Conservation (phyloP, 30 jellyfish, hydroid and myxozoan genomes). For the Chrysaora quinquecirrha region DNA sequence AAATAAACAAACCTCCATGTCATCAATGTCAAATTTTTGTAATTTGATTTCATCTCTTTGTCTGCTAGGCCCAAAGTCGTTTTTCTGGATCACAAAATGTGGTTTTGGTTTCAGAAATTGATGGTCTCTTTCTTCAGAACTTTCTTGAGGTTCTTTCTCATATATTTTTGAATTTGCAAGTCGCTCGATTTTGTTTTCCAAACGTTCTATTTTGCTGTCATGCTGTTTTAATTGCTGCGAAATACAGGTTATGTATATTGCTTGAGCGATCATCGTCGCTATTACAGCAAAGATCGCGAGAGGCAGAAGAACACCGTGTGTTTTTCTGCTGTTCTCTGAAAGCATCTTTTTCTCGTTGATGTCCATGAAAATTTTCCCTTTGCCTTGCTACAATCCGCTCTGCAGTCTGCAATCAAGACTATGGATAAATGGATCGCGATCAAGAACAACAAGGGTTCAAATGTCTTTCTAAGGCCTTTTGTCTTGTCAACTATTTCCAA, state of each 20-base stretch:
- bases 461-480: conserved; percentile 7
- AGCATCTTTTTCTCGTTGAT: neutral
- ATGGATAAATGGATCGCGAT: conserved; percentile 5
- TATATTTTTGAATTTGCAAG: neutral
- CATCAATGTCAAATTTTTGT: neutral
- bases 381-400: conserved; percentile 45
- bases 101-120: no score
- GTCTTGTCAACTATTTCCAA: neutral
- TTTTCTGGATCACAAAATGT: neutral
- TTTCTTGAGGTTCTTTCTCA: neutral
- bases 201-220: neutral
- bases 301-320: no score
- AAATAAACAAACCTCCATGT: neutral
- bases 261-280: neutral
- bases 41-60: neutral
- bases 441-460: neutral
- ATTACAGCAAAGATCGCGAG: neutral
- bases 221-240: neutral
- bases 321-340: neutral
- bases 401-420: conserved; percentile 54
- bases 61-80: neutral
- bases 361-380: conserved; percentile 48
- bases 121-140: neutral
- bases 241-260: neutral
- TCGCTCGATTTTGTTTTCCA: neutral